phyloP scores from a whole-genome alignment of 2,888 invertebrate genomes.

The Clistopyga incitator region DNA sequence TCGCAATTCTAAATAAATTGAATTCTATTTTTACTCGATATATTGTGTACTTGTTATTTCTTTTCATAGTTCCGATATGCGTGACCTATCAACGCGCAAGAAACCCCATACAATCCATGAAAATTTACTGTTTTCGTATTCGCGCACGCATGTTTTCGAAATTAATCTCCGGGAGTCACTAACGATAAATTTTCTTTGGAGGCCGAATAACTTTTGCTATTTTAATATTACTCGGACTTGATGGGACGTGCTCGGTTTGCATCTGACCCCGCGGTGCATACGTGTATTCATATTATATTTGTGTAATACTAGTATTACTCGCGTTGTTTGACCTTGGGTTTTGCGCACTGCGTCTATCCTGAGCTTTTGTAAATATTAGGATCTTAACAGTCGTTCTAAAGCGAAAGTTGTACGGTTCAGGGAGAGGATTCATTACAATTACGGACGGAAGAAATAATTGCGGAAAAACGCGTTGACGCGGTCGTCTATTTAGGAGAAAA shows the following conservation, averaged over 20 bases:
- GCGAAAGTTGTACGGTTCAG: constrained; percentile 62
- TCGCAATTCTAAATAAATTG: constrained; percentile 68
- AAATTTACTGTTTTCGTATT: constrained; percentile 41
- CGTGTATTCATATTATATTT: constrained; percentile 75
- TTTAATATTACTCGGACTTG: constrained; percentile 12
- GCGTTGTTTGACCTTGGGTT: constrained; percentile 63
- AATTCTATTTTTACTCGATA: constrained; percentile 68
- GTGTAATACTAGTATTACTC: constrained; percentile 79
- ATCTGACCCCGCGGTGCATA: constrained; percentile 71
- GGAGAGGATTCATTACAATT: constrained; percentile 62
- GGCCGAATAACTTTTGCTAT: neutral
- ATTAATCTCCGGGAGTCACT: constrained; percentile 51
- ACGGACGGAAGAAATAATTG: constrained; percentile 46
- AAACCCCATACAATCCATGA: constrained; percentile 51
- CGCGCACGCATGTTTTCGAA: constrained; percentile 62
- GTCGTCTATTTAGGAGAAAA: constrained; percentile 70
- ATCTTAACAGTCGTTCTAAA: constrained; percentile 72
- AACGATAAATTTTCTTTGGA: constrained; percentile 36
- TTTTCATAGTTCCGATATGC: constrained; percentile 54
- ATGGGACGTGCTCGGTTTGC: constrained; percentile 72
- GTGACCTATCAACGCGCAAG: constrained; percentile 17
- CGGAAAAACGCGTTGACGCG: constrained; percentile 73
- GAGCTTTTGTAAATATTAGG: constrained; percentile 77
- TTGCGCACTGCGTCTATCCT: constrained; percentile 69
- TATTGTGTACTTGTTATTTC: constrained; percentile 65